A percentile compares a stretch with the other conserved stretches of the same genome.
Evolutionary conservation across 2,113 vertebrate genomes (phyloP).

Genomic region (Tonatia bakeri): DNA sequence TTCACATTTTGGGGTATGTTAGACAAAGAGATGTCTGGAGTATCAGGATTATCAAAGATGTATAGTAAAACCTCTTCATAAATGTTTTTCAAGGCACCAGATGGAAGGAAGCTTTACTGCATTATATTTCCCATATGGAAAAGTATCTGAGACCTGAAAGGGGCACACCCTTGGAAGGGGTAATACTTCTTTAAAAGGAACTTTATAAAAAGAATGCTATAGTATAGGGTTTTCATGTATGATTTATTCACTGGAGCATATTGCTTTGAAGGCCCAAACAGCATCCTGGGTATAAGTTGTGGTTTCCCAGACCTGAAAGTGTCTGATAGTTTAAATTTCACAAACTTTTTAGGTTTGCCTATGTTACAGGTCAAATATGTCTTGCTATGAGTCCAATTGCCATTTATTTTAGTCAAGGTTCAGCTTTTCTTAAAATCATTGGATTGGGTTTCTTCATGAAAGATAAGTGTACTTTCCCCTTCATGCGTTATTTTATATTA

Average conservation of each 20-base stretch:
- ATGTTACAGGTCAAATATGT: neutral
- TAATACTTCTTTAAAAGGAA: slow-evolving; percentile 22
- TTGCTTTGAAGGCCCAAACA: slow-evolving; percentile 31
- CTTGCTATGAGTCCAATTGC: slow-evolving; percentile 31
- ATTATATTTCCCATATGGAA: slow-evolving; percentile 50
- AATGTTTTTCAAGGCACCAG: slow-evolving; percentile 47
- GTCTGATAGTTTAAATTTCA: slow-evolving; percentile 49
- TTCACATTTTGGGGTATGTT: slow-evolving; percentile 48
- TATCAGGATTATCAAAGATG: slow-evolving; percentile 51
- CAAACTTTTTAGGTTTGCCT: slow-evolving; percentile 39
- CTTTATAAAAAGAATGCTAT: slow-evolving; percentile 18
- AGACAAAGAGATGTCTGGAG: slow-evolving; percentile 12
- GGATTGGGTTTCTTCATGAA: slow-evolving; percentile 17
- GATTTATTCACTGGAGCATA: slow-evolving; percentile 42
- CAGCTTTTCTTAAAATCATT: slow-evolving; percentile 29
- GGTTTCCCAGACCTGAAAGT: slow-evolving; percentile 37
- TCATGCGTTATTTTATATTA: neutral
- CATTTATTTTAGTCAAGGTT: slow-evolving; percentile 40
- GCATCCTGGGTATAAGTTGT: neutral
- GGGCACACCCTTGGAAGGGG: neutral
- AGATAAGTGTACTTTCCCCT: neutral
- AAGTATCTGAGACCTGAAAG: slow-evolving; percentile 20
- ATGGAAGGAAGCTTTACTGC: slow-evolving; percentile 33
- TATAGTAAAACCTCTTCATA: slow-evolving; percentile 33
- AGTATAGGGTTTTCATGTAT: neutral